Base-by-base conservation (phyloP, 2,113 vertebrate genomes). In the Atherinomorus stipes region DNA sequence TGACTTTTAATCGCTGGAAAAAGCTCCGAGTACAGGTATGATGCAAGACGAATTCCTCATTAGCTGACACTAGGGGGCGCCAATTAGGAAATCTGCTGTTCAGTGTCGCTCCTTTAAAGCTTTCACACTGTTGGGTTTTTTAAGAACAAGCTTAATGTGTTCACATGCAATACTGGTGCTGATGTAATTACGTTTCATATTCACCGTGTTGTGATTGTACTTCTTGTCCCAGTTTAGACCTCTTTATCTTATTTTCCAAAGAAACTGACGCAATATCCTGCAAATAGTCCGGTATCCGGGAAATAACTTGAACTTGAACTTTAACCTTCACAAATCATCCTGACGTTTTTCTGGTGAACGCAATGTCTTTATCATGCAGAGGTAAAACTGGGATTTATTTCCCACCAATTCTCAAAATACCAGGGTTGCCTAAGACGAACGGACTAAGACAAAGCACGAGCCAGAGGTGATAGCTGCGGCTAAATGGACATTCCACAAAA, bases 391-490 rank as follows among this genome's bases (percentile, higher is more conserved):
- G 7, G 37, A 68, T 44, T 74, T 11, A 28, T 63, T 21, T 15
- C 4, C 15, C 19, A 47, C 44, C 13, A 44, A 21, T 37, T 61
- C 21, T 63, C 18, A 71, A 89, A 87, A 83, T 64, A 26, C 83
- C 87, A 81, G 37, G 52, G 50, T 90, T 89, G 47, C 76, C 31
- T 21, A 85, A 90, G 22, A 38, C 10, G 26, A 13, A 60, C 1
- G 1, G 19, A 0, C 13, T 45, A 31, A 45, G 38, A 26, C 26
- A 22, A 28, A 49, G 7, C 1, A 6, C 19, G n/a, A 58, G 23
- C 0, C 1, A 10, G 5, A 15, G 0, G 4, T 18, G 31, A 26
- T 3, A 22, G 15, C 19, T 31, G 25, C 7, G 57, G 59, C 63
- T 7, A 13, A 56, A 0, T 28, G 77, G 77, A 63, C 34, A 76